Conservation (phyloP, 2,888 invertebrate genomes). For the Eupithecia inturbata region DNA sequence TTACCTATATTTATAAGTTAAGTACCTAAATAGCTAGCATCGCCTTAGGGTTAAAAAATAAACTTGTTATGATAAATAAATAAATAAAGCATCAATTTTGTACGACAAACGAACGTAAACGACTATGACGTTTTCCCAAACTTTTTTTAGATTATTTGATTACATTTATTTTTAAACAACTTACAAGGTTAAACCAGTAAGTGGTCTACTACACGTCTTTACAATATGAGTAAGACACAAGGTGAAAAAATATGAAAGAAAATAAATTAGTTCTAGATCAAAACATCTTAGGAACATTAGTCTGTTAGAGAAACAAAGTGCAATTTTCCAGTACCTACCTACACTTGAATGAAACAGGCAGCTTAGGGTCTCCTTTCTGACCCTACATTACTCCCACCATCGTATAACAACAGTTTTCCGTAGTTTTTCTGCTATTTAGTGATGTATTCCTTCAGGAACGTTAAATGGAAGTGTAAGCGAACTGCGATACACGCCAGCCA, state of each 20-base stretch:
- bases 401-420: too few species aligned
- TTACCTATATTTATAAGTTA: too few species aligned
- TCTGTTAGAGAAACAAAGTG: neutral
- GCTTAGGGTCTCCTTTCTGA: neutral
- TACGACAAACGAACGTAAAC: neutral
- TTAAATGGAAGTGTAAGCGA: slow-evolving; percentile 88
- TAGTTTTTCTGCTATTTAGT: neutral
- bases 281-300: neutral
- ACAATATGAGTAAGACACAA: neutral
- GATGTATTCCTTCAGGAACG: slow-evolving; percentile 58
- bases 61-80: too few species aligned
- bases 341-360: too few species aligned
- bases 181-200: neutral
- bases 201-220: neutral
- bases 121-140: neutral
- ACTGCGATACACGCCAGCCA: slow-evolving; percentile 92
- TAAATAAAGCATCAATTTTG: neutral
- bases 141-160: neutral
- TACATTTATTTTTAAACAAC: neutral
- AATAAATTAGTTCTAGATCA: neutral
- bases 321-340: too few species aligned
- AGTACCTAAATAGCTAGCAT: too few species aligned
- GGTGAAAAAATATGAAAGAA: neutral
- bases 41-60: too few species aligned
- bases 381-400: too few species aligned